A percentile compares a stretch with the other conserved stretches of the same genome.
Conservation (phyloP, 2,113 vertebrate species). For the Megalops atlanticus region DNA sequence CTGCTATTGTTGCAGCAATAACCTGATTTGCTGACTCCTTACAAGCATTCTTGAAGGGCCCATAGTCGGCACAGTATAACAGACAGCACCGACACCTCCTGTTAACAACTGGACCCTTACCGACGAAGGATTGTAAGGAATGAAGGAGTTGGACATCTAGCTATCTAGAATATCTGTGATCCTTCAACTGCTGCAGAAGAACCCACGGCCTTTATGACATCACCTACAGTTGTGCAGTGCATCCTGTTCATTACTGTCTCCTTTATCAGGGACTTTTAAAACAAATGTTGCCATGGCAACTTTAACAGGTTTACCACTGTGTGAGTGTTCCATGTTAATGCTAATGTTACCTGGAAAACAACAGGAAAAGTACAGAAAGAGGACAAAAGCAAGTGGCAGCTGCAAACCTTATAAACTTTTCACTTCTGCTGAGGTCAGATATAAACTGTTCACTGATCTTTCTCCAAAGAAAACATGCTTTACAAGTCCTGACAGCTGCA, state of each 20-base stretch:
- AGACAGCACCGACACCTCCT: too few species aligned
- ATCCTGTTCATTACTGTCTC: too few species aligned
- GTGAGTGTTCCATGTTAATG: too few species aligned
- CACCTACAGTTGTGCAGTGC: not conserved
- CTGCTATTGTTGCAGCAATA: too few species aligned
- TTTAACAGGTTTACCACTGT: too few species aligned
- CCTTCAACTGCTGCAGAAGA: constrained; percentile 5
- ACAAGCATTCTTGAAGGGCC: too few species aligned
- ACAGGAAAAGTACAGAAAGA: not conserved
- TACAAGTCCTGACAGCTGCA: not conserved
- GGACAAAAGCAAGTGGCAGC: not conserved
- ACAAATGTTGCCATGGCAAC: not conserved
- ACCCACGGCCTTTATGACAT: not conserved
- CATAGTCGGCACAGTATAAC: too few species aligned
- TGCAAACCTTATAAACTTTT: not conserved
- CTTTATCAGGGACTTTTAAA: not conserved
- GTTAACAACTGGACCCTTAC: too few species aligned
- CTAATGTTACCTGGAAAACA: not conserved
- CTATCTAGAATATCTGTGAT: too few species aligned
- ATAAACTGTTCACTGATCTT: not conserved
- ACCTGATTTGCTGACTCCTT: too few species aligned
- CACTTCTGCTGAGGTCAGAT: not conserved
- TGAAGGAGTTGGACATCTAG: too few species aligned
- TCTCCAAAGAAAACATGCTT: not conserved
- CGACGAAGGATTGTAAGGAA: too few species aligned